Base-by-base conservation (phyloP, 64 coral and sea anemone species). In the Cladopsammia gracilis region DNA sequence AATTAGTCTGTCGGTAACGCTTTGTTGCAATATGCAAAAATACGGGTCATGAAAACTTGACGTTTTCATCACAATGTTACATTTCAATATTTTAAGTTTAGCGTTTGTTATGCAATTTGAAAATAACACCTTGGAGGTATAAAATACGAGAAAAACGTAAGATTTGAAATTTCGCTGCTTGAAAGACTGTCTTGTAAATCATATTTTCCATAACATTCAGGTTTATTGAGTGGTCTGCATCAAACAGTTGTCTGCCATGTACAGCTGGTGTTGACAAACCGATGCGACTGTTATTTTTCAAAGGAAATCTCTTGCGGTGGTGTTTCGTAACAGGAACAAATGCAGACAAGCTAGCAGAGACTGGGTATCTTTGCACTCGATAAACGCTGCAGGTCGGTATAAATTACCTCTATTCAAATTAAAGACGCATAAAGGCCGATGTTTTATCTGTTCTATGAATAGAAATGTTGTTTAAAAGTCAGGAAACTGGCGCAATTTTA, bases 291-390 rank as follows among this genome's bases (percentile, higher is more conserved):
- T 79, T 60, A 57, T 79, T 58, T 79, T 60, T 6, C 11, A 19
- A 64, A 64, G 58, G 79, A 46, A 45, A 82, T 64, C 64, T 64
- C 64, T 82, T 82, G 77, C 58, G 34, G 79, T 82, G 42, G 15
- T 64, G 10, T 23, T 64, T 58, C 20, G 24, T 25, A 10, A 56
- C 53, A n/a, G 34, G 70, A 14, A 42, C 10, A 72, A 72, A 34
- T 26, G 13, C 11, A 6, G 25, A 10, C 70, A 13, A 72, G 25
- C 18, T 24, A 10, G 48, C 34, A 34, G 10, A 5, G 19, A 18
- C 53, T 25, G 19, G 8, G 3, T 23, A n/a, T 13, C 61, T 25
- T 42, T 44, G 16, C 14, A 11, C 9, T 26, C 4, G 5, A 59
- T 59, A 25, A 20, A 79, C 9, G 13, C 6, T 42, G 7, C 52